Evolutionary conservation across 2,113 vertebrate genomes (phyloP), one percentile per base, ranked within the genome.

Genomic region (Notarius lentiginosus): DNA sequence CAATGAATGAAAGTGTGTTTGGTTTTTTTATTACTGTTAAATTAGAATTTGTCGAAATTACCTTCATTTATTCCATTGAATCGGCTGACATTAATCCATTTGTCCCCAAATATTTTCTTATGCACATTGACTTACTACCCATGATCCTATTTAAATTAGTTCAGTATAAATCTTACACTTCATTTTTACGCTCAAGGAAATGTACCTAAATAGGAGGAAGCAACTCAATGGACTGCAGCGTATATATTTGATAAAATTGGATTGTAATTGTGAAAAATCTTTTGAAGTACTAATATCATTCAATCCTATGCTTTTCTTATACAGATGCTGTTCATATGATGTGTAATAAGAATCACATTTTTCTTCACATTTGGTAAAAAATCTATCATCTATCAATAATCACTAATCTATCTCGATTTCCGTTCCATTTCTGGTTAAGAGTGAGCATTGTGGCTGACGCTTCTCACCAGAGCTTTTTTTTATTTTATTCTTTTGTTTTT

Each of bases 1-100:
- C 49, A 2, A 5, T 30, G 55, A 87, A 84, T 47, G 58, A 83
- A 79, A 75, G 72, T 49, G 79, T 76, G 49, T 88, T 86, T 87
- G 47, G 18, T 34, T 58, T 75, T 47, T 75, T 53, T 24, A 81
- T 86, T 86, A 86, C 68, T 77, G 79, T 66, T 82, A 85, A 65
- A 85, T 87, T 76, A 85, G 60, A 84, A 82, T 84, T 77, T 63
- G 79, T 58, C 41, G 6, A 68, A 85, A 85, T 65, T 47, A 66
- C 27, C 51, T 85, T 85, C 73, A 84, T 83, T 88, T 56, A 51
- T 70, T 83, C 66, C 24, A n/a, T 34, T 80, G 60, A 70, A 49
- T 90, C 60, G 76, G n/a, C 49, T 22, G 58, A 81, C 56, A 76
- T 86, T 84, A 81, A 89, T 87, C 79, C 79, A 60, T 80, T 80